These are phyloP conservation scores for Sylvicapra grimmia DNA, from an alignment of 2,113 vertebrate genomes.

Conservation along the genomic window DNA sequence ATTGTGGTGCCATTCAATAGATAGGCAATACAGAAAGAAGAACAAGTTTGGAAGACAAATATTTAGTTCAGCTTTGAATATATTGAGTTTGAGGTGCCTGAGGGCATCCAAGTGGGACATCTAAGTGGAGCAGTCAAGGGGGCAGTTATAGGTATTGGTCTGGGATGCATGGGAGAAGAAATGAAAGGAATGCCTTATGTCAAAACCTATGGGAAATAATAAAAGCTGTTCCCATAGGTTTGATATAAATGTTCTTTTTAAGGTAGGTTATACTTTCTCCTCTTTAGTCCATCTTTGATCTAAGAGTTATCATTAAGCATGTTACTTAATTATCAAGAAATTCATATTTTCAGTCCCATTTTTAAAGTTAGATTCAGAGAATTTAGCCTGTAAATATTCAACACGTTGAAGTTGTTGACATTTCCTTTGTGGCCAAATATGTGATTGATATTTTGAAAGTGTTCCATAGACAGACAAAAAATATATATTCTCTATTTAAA, in stretches of 20 bases:
- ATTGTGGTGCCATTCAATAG: background rate
- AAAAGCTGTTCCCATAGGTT: background rate
- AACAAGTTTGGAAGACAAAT: background rate
- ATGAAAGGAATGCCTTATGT: background rate
- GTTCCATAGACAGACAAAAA: background rate
- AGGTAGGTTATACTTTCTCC: background rate
- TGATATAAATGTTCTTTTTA: background rate
- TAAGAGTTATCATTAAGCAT: background rate
- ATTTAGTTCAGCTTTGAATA: background rate
- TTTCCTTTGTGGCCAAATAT: no score
- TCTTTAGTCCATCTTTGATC: background rate
- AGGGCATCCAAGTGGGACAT: background rate
- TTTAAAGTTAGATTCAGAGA: no score
- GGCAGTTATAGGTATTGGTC: background rate
- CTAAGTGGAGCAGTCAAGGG: background rate
- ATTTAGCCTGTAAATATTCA: no score
- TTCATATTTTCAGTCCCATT: background rate
- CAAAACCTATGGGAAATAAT: background rate
- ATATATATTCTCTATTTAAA: background rate
- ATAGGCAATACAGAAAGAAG: background rate
- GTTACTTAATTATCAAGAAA: background rate
- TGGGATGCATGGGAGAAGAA: background rate
- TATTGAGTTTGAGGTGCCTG: background rate
- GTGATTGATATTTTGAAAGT: background rate
- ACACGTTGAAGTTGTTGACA: no score